Conservation (phyloP, 30 jellyfish, hydroid and myxozoan species). For the Mastigias papua region DNA sequence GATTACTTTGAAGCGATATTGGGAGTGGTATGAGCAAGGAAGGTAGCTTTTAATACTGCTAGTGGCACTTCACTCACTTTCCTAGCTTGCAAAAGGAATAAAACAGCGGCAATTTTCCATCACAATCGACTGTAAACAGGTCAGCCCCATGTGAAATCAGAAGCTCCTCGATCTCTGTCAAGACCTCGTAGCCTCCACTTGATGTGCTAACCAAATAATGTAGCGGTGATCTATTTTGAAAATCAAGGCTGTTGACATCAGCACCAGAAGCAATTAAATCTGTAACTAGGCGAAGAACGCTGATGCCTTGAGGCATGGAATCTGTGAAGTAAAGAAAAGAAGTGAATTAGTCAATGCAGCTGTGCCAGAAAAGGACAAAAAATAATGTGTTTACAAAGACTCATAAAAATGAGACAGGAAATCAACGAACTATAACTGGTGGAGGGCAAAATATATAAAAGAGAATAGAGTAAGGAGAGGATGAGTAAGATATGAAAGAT, state of each 20-base stretch:
- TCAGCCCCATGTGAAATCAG: conserved; percentile 28
- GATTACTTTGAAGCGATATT: neutral
- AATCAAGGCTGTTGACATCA: conserved; percentile 6
- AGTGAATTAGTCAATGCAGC: neutral
- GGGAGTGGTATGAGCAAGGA: neutral
- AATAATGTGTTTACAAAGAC: too few relatives aligned
- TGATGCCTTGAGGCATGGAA: neutral
- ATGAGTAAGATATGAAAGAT: too few relatives aligned
- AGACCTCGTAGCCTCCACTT: conserved; percentile 68
- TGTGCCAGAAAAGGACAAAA: neutral
- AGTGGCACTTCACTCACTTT: neutral
- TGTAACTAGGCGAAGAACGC: conserved; percentile 6
- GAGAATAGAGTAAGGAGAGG: too few relatives aligned
- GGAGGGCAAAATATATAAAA: too few relatives aligned
- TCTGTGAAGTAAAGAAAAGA: neutral
- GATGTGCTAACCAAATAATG: conserved; percentile 44
- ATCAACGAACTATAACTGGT: too few relatives aligned
- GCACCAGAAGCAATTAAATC: conserved; percentile 61
- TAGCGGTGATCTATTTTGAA: conserved; percentile 26
- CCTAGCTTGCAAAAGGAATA: conserved; percentile 34
- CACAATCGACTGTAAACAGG: conserved; percentile 13
- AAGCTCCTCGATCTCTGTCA: conserved; percentile 60
- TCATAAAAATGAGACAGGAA: too few relatives aligned
- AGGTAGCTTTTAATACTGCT: neutral
- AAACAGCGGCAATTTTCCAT: conserved; percentile 37